Conservation (phyloP, 37 sponge, comb jelly and placozoan species). For the Geodia barretti region DNA sequence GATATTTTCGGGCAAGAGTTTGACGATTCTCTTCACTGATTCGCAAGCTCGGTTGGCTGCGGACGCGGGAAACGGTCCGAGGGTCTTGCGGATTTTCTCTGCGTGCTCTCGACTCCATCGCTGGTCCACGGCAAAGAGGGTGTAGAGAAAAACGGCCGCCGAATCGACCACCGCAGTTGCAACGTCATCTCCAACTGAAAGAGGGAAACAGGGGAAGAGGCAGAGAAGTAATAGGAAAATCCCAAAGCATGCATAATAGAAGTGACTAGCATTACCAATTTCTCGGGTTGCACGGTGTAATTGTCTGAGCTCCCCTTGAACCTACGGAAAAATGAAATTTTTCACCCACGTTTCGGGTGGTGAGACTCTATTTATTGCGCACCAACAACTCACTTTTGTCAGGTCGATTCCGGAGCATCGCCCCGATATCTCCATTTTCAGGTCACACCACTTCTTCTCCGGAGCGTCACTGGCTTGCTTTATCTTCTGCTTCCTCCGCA, state of each 20-base stretch:
- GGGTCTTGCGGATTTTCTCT: slow-evolving; percentile 25
- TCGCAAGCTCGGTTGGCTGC: slow-evolving; percentile 47
- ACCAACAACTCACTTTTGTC: slow-evolving; percentile 3
- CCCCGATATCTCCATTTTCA: not conserved
- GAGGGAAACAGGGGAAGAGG: not conserved
- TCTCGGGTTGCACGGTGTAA: slow-evolving; percentile 40
- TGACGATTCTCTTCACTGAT: slow-evolving; percentile 32
- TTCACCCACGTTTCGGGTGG: not conserved
- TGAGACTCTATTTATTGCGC: not conserved
- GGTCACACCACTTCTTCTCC: slow-evolving; percentile 10
- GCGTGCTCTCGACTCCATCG: slow-evolving; percentile 34
- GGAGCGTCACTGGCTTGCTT: not conserved
- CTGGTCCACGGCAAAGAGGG: slow-evolving; percentile 31
- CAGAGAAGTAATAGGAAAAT: not conserved
- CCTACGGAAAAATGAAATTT: slow-evolving; percentile 8
- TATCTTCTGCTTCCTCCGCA: slow-evolving; percentile 17
- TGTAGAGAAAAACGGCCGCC: slow-evolving; percentile 56
- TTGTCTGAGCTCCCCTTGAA: slow-evolving; percentile 14
- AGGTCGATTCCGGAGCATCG: not conserved
- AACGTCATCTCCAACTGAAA: slow-evolving; percentile 46
- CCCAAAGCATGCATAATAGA: not conserved
- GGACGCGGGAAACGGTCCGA: slow-evolving; percentile 79
- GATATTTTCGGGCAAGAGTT: slow-evolving; percentile 8
- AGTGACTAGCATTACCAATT: slow-evolving; percentile 29
- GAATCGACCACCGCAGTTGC: slow-evolving; percentile 39